phyloP scores from a whole-genome alignment of 37 sponge, comb jelly and placozoan genomes.

The Cliona cf. orientalis region DNA sequence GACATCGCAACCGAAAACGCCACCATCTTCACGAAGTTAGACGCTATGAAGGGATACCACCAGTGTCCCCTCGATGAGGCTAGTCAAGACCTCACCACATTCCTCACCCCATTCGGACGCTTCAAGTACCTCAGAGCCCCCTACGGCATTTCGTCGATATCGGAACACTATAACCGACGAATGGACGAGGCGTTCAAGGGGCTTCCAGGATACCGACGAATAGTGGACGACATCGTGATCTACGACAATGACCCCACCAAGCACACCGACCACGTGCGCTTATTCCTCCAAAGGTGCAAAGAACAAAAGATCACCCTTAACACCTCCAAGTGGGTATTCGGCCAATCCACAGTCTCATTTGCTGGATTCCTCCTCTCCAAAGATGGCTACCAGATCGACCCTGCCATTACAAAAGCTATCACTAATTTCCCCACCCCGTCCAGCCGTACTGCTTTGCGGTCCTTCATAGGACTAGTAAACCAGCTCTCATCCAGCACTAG shows the following conservation, averaged over 20 bases:
- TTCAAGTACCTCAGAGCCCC: too few relatives aligned
- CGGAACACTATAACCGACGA: slow-evolving; percentile 22
- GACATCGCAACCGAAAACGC: too few relatives aligned
- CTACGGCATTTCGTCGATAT: too few relatives aligned
- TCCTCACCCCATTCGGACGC: too few relatives aligned
- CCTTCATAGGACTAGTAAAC: too few relatives aligned
- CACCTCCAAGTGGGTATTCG: slow-evolving; percentile 20
- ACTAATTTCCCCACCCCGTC: slow-evolving; percentile 19
- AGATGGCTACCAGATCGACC: slow-evolving; percentile 19
- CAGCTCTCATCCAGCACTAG: slow-evolving; percentile 12
- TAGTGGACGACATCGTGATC: too few relatives aligned
- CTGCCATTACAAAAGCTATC: slow-evolving; percentile 31
- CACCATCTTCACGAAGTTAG: too few relatives aligned
- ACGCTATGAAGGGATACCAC: too few relatives aligned
- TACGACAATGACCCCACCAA: too few relatives aligned
- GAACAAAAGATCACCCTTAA: slow-evolving; percentile 39
- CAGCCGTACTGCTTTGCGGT: slow-evolving; percentile 33
- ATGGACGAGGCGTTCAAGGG: slow-evolving; percentile 40
- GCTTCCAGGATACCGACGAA: slow-evolving; percentile 22
- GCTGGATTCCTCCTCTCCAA: slow-evolving; percentile 17
- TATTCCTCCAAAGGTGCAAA: slow-evolving; percentile 29
- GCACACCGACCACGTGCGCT: slow-evolving; percentile 11
- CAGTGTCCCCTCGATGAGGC: too few relatives aligned
- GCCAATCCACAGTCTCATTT: slow-evolving; percentile 8
- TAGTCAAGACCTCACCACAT: too few relatives aligned